Evolutionary conservation across 2,797 vertebrate genomes (phyloP).

Genomic region (Leontocebus nigricollis): DNA sequence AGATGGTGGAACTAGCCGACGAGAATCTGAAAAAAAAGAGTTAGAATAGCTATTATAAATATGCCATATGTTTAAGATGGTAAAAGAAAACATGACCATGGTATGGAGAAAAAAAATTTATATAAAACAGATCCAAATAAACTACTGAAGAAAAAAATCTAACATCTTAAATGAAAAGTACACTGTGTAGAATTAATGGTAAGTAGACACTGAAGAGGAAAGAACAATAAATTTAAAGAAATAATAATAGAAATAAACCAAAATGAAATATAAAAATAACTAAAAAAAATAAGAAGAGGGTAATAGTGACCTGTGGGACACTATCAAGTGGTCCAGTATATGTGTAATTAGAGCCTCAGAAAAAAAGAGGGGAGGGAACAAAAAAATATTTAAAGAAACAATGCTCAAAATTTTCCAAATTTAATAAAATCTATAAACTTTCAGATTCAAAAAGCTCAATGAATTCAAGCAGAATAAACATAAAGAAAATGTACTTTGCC

Average conservation of each 20-base stretch:
- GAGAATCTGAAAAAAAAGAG: neutral
- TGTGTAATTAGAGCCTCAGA: neutral
- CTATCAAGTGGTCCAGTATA: neutral
- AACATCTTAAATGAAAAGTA: neutral
- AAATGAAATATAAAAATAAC: neutral
- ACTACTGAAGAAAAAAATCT: neutral
- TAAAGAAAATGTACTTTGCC: neutral
- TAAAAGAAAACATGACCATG: neutral
- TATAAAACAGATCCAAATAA: neutral
- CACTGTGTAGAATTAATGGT: neutral
- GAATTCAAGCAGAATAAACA: conserved; percentile 1
- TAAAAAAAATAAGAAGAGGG: neutral
- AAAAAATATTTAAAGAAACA: conserved; percentile 1
- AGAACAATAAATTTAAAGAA: neutral
- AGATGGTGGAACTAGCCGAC: neutral
- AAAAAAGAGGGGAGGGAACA: neutral
- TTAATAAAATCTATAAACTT: neutral
- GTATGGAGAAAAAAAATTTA: neutral
- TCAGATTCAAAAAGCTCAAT: neutral
- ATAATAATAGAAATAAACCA: neutral
- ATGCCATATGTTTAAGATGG: neutral
- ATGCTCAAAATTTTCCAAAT: neutral
- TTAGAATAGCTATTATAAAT: neutral
- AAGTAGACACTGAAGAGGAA: neutral
- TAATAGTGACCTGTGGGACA: neutral